Percentiles rank a stretch among this genome's conserved stretches.
Conservation (phyloP, 2,888 invertebrate genomes). For the Ichneumoninae sp. region DNA sequence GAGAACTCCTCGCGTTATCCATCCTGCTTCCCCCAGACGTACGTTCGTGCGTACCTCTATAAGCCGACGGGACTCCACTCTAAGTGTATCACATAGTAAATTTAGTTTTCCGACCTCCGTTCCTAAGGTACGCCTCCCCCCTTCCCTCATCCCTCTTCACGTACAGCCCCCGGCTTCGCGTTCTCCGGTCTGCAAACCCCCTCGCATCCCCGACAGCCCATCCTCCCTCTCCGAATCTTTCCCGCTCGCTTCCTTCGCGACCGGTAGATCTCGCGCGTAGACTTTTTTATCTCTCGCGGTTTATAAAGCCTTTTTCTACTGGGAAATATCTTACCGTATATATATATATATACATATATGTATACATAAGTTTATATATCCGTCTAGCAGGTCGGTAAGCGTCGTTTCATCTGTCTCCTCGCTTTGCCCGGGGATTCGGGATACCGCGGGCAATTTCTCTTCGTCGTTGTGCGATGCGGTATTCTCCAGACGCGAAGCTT, state of each 20-base stretch:
- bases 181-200: neutral
- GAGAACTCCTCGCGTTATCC: constrained; percentile 72
- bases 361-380: constrained; percentile 22
- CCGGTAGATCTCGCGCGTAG: constrained; percentile 42
- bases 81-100: constrained; percentile 85
- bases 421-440: constrained; percentile 45
- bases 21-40: constrained; percentile 27
- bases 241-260: constrained; percentile 4
- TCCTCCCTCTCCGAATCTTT: neutral
- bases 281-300: constrained; percentile 58
- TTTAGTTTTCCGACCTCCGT: constrained; percentile 81
- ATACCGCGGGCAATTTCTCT: constrained; percentile 57
- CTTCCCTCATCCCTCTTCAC: constrained; percentile 46
- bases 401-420: constrained; percentile 54
- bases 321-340: neutral
- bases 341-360: too few species aligned
- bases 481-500: constrained; percentile 44
- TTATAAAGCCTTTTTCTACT: constrained; percentile 56
- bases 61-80: constrained; percentile 72
- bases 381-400: constrained; percentile 55
- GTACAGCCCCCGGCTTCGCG: constrained; percentile 5
- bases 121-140: constrained; percentile 42
- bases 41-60: constrained; percentile 36
- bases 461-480: constrained; percentile 38
- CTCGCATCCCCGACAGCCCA: neutral